phyloP scores from a whole-genome alignment of 2,113 vertebrate genomes.

The Nipponia nippon region DNA sequence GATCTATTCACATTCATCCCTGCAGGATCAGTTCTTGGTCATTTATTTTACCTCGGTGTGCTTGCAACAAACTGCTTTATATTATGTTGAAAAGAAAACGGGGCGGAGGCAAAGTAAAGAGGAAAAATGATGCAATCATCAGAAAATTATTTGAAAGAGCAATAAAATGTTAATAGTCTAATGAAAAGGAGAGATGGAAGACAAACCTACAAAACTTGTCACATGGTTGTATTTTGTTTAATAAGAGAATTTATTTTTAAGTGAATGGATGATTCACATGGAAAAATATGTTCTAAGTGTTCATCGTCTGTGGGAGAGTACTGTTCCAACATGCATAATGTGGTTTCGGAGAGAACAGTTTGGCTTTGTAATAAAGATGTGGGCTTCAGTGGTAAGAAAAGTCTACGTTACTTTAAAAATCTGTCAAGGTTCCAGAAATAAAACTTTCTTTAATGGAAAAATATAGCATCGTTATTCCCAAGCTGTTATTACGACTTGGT shows the following conservation, averaged over 20 bases:
- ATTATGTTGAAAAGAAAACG: neutral
- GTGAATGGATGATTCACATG: constrained; percentile 58
- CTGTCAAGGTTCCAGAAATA: constrained; percentile 20
- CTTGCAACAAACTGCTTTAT: neutral
- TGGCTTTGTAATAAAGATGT: constrained; percentile 43
- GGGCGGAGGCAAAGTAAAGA: neutral
- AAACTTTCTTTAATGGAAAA: constrained; percentile 29
- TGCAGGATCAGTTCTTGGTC: neutral
- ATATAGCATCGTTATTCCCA: neutral
- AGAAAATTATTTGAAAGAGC: constrained; percentile 10
- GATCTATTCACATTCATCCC: neutral
- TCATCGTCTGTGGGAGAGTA: constrained; percentile 39
- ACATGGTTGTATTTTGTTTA: constrained; percentile 29
- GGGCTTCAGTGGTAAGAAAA: constrained; percentile 28
- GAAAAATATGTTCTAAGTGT: constrained; percentile 55
- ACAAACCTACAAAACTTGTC: neutral
- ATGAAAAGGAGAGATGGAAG: neutral
- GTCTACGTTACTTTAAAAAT: neutral
- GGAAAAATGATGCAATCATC: neutral
- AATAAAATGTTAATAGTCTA: neutral
- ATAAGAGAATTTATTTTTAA: constrained; percentile 30
- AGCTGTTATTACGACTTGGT: constrained; percentile 6
- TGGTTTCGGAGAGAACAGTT: constrained; percentile 33
- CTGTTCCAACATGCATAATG: constrained; percentile 55
- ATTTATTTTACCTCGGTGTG: neutral